These are phyloP conservation scores for Acanthococcus lagerstroemiae DNA, from an alignment of 2,888 invertebrate species.

Conservation along the genomic window DNA sequence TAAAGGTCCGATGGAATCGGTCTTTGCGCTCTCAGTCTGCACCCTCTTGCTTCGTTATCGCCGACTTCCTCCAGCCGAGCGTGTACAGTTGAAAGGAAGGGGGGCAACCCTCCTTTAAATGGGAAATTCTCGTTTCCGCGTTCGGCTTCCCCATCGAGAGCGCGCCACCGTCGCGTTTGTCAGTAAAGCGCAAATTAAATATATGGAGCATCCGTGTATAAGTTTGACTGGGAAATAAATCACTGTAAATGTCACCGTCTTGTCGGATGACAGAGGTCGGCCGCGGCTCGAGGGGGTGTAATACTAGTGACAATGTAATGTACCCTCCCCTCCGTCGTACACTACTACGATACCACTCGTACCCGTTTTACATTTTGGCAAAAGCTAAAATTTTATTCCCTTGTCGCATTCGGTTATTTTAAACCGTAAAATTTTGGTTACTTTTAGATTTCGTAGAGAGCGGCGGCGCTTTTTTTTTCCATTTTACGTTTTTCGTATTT, in stretches of 20 bases:
- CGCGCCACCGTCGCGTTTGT: slow-evolving; percentile 27
- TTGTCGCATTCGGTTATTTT: slow-evolving; percentile 19
- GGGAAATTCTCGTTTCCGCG: slow-evolving; percentile 29
- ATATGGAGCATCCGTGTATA: slow-evolving; percentile 35
- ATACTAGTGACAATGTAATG: slow-evolving; percentile 22
- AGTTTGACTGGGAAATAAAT: slow-evolving; percentile 36
- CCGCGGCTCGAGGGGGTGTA: slow-evolving; percentile 17
- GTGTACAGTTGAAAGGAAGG: too few relatives aligned
- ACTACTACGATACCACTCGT: not conserved
- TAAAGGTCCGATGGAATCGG: too few relatives aligned
- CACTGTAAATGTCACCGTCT: slow-evolving; percentile 33
- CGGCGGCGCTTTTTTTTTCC: not conserved
- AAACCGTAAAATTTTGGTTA: slow-evolving; percentile 10
- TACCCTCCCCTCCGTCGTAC: slow-evolving; percentile 1
- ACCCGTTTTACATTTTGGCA: slow-evolving; percentile 17
- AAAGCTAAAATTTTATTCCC: slow-evolving; percentile 26
- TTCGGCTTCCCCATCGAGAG: slow-evolving; percentile 17
- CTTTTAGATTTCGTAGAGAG: not conserved
- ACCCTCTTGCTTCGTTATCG: too few relatives aligned
- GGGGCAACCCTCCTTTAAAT: slow-evolving; percentile 9
- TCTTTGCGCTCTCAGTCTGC: too few relatives aligned
- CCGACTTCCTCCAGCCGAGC: too few relatives aligned
- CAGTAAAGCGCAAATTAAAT: slow-evolving; percentile 35
- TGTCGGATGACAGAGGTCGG: slow-evolving; percentile 25
- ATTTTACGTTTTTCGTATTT: not conserved